Evolutionary conservation across 2,888 invertebrate species (phyloP).

Genomic region (Hirtodrosophila duncani): DNA sequence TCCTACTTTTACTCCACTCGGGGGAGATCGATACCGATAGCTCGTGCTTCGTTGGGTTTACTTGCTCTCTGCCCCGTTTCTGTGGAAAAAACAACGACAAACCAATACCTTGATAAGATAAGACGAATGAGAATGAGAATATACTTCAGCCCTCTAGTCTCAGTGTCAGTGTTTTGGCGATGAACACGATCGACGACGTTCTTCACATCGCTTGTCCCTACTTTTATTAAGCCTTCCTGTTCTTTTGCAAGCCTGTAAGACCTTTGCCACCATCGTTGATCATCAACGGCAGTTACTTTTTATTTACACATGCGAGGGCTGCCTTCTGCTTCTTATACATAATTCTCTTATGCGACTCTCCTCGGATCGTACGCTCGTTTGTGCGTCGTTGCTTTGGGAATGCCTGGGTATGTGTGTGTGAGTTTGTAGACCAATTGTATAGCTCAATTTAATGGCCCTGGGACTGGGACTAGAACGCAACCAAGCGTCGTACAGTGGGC

Average conservation of each 20-base stretch:
- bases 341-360: slow-evolving; percentile 13
- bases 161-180: too few species aligned
- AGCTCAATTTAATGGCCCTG: slow-evolving; percentile 53
- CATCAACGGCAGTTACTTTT: slow-evolving; percentile 24
- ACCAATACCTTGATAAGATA: slow-evolving; percentile 44
- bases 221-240: slow-evolving; percentile 57
- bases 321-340: slow-evolving; percentile 3
- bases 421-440: slow-evolving; percentile 37
- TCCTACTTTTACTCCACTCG: background rate
- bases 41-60: background rate
- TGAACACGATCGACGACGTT: too few species aligned
- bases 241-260: slow-evolving; percentile 31
- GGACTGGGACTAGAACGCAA: slow-evolving; percentile 36
- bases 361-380: slow-evolving; percentile 31
- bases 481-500: slow-evolving; percentile 59
- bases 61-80: slow-evolving; percentile 6
- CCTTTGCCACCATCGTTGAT: slow-evolving; percentile 4
- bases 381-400: slow-evolving; percentile 22
- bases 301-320: slow-evolving; percentile 41
- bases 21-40: too few species aligned
- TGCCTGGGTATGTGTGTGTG: too few species aligned
- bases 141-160: too few species aligned
- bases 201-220: slow-evolving; percentile 1
- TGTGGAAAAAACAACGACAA: slow-evolving; percentile 15
- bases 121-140: slow-evolving; percentile 21